A percentile compares a stretch with the other conserved stretches of the same genome.
Conservation (phyloP, 2,888 invertebrate genomes). For the Limnephilus rhombicus region DNA sequence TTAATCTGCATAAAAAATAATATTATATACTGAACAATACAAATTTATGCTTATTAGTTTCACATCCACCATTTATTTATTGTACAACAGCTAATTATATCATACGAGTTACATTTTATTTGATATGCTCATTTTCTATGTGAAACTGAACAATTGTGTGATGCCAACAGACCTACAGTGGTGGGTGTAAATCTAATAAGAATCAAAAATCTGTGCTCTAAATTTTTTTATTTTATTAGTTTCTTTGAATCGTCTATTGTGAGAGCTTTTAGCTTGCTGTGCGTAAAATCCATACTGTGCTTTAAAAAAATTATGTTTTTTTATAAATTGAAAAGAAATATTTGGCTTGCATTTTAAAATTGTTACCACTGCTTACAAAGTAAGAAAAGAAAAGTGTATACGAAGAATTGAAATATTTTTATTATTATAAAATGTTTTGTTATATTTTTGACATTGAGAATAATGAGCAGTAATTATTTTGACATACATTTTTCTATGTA, state of each 20-base stretch:
- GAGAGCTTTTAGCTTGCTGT: background rate
- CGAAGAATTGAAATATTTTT: slow-evolving; percentile 3
- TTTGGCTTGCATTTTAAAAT: background rate
- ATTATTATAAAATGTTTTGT: background rate
- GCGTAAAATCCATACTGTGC: background rate
- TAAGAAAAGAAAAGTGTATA: slow-evolving; percentile 23
- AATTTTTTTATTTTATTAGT: background rate
- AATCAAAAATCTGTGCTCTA: background rate
- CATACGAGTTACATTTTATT: too few relatives aligned
- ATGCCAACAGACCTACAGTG: background rate
- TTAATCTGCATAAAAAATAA: background rate
- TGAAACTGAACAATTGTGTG: background rate
- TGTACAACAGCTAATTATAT: background rate
- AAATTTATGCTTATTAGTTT: background rate
- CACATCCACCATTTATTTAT: background rate
- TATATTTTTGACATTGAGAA: too few relatives aligned
- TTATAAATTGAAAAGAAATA: background rate
- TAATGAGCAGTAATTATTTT: background rate
- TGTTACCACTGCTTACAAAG: slow-evolving; percentile 23
- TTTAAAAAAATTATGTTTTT: background rate
- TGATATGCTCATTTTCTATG: background rate
- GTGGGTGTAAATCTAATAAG: background rate
- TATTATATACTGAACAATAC: background rate
- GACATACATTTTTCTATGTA: background rate
- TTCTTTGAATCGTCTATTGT: background rate